Conservation (phyloP, 2,797 vertebrate genomes). For the Sebastes iracundus region DNA sequence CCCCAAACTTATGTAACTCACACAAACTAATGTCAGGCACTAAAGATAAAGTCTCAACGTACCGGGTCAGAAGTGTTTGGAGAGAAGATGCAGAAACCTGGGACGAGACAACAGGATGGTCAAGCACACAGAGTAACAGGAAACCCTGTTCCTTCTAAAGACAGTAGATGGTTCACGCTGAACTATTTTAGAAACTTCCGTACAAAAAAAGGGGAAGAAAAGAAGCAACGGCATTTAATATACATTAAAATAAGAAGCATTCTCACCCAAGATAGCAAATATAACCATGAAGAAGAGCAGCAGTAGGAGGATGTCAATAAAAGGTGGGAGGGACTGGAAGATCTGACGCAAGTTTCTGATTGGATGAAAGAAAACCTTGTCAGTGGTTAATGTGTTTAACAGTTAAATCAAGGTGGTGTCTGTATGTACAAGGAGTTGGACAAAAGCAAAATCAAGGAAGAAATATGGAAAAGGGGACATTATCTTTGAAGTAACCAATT, state of each 20-base stretch:
- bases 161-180: not conserved
- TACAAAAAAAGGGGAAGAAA: not conserved
- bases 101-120: conserved; percentile 9
- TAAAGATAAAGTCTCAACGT: conserved; percentile 65
- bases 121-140: not conserved
- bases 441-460: not conserved
- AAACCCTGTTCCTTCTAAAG: not conserved
- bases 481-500: not conserved
- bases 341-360: conserved; percentile 97
- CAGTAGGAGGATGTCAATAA: conserved; percentile 96
- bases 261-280: conserved; percentile 95
- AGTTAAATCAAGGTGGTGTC: not conserved
- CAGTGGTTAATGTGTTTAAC: not conserved
- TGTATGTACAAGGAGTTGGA: not conserved
- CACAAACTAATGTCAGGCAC: conserved; percentile 14
- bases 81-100: conserved; percentile 98
- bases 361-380: conserved; percentile 43
- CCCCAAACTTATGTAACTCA: conserved; percentile 2
- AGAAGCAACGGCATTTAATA: not conserved
- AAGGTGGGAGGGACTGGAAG: conserved; percentile 99
- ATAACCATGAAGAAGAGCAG: conserved; percentile 99
- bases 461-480: not conserved
- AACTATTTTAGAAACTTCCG: not conserved
- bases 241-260: not conserved
- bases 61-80: conserved; percentile 91